Conservation (phyloP, 2,113 vertebrate genomes). For the Mesoclemmys tuberculata region DNA sequence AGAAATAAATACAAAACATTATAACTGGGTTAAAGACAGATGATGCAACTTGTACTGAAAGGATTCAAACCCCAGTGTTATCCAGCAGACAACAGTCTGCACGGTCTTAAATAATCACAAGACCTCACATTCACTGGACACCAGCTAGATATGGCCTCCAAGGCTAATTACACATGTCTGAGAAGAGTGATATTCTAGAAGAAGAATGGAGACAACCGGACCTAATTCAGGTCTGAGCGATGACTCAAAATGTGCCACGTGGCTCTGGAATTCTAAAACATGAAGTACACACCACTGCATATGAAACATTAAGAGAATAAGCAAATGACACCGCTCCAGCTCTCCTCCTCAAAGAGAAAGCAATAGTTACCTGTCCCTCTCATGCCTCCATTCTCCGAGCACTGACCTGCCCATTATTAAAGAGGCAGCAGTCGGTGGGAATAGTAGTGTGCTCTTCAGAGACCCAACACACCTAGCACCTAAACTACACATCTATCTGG, state of each 20-base stretch:
- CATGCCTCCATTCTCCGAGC: not conserved
- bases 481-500: not conserved
- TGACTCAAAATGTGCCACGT: no score
- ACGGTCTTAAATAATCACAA: not conserved
- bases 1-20: not conserved
- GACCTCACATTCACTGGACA: not conserved
- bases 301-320: not conserved
- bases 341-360: not conserved
- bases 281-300: not conserved
- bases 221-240: not conserved
- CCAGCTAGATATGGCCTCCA: not conserved
- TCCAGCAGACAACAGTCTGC: not conserved
- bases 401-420: not conserved
- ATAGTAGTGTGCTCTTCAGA: not conserved
- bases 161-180: not conserved
- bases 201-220: not conserved
- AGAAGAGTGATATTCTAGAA: not conserved
- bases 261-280: not conserved
- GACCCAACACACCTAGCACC: fast-evolving
- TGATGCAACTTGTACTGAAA: not conserved
- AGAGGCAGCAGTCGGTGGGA: not conserved
- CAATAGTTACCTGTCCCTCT: not conserved
- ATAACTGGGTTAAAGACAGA: not conserved
- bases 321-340: not conserved
- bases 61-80: not conserved